These are phyloP conservation scores for Liodrosophila aerea DNA, from an alignment of 2,888 invertebrate species.

Conservation along the genomic window DNA sequence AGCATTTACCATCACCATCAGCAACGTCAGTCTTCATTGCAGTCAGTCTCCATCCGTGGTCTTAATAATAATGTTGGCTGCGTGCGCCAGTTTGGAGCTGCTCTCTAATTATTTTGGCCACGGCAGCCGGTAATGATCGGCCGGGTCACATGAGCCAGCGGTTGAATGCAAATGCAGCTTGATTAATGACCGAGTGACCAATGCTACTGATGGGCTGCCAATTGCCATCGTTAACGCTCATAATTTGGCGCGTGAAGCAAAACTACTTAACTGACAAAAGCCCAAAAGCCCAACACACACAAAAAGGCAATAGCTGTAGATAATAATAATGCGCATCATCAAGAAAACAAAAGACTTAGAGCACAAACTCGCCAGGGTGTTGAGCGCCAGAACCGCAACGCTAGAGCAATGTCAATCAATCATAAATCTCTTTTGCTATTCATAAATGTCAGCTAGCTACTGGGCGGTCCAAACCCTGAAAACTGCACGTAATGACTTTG, in stretches of 20 bases:
- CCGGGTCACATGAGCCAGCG: slow-evolving; percentile 38
- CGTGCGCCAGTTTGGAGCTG: slow-evolving; percentile 60
- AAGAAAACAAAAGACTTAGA: slow-evolving; percentile 58
- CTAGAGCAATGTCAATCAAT: slow-evolving; percentile 38
- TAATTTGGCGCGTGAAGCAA: slow-evolving; percentile 41
- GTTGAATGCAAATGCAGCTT: slow-evolving; percentile 64
- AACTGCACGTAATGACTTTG: neutral
- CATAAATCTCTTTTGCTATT: slow-evolving; percentile 22
- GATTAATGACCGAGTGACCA: slow-evolving; percentile 54
- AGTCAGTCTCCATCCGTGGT: neutral
- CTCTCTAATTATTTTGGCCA: slow-evolving; percentile 58
- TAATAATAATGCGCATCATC: neutral
- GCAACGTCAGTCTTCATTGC: slow-evolving; percentile 3
- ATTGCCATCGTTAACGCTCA: slow-evolving; percentile 53
- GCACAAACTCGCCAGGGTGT: slow-evolving; percentile 42
- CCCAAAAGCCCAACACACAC: neutral
- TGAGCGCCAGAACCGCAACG: slow-evolving; percentile 18
- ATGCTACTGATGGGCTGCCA: slow-evolving; percentile 37
- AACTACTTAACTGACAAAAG: neutral
- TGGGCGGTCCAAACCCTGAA: slow-evolving; percentile 30
- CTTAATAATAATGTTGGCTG: slow-evolving; percentile 35
- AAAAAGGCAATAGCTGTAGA: no score
- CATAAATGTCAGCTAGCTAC: slow-evolving; percentile 20
- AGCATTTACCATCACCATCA: neutral
- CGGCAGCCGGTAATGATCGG: slow-evolving; percentile 52